Base-by-base conservation (phyloP, 2,888 invertebrate genomes). In the Tridacna crocea region DNA sequence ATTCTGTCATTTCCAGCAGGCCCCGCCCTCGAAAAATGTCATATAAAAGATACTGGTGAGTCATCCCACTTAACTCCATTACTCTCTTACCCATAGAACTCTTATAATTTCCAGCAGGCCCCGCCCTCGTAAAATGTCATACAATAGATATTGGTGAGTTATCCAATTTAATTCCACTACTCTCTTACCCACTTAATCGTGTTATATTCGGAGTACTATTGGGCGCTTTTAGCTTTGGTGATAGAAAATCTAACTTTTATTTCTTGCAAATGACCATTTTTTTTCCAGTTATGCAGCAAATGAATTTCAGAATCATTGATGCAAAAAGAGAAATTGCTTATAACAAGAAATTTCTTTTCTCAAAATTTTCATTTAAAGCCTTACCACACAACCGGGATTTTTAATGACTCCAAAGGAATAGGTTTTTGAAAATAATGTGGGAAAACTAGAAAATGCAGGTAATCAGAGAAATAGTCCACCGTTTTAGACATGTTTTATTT, bases 71-170 rank as follows among this genome's bases (percentile, higher is more conserved):
- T 26, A 26, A 63, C 15, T 63, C 63, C 63, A 63, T 27, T 26
- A 27, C 27, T 63, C 27, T 63, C 24, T 63, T 55, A 17, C 63
- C 63, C 63, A 61, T n/a, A n/a, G n/a, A n/a, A n/a, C n/a, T n/a
- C n/a, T n/a, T 36, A 36, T 36, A 36, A 47, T 68, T 68, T 47
- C 17, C 47, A 17, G 15, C 68, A 68, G 47, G 46, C 68, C 68
- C 15, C 24, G 68, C 12, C 47, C 68, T 17, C 24, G 27, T 19
- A 68, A 68, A 68, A 46, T n/a, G 27, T 68, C 68, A 0, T 68
- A 68, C 68, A 68, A 24, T 47, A 68, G 47, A 68, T n/a, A 47
- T n/a, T 68, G 68, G 68, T 68, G 68, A 68, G 68, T 68, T 47
- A 17, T 63, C 63, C 8, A 0, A 19, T 6, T 15, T 26, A 26